A percentile compares a stretch with the other conserved stretches of the same genome.
These are phyloP conservation scores for Pseudochirops corinnae DNA, from an alignment of 2,797 vertebrate genomes.

Conservation along the genomic window DNA sequence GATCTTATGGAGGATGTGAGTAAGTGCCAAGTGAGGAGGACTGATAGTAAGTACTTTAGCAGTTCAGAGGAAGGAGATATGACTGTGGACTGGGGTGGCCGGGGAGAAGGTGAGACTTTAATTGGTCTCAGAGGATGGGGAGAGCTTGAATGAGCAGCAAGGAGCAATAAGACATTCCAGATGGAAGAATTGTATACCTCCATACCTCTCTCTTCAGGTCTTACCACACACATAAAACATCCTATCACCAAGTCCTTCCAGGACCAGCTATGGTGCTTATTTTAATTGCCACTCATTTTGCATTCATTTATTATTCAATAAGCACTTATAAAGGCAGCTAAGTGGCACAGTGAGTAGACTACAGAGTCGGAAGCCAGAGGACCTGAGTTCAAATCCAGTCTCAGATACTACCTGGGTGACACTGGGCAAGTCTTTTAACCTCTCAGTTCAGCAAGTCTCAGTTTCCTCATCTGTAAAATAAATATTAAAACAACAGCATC, in stretches of 20 bases:
- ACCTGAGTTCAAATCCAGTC: neutral
- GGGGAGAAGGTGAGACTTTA: neutral
- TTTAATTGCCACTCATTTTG: neutral
- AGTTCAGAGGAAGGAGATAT: neutral
- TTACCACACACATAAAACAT: neutral
- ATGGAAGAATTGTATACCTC: neutral
- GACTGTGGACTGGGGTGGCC: neutral
- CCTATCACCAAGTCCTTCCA: neutral
- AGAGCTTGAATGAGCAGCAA: neutral
- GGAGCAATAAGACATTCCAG: neutral
- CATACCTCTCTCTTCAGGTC: neutral
- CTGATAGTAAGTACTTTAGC: neutral
- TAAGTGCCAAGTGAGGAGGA: neutral
- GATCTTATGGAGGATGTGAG: neutral
- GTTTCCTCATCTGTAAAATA: neutral
- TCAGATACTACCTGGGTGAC: neutral
- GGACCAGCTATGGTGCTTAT: neutral
- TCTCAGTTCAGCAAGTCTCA: neutral
- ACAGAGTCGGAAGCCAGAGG: neutral
- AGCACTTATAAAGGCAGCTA: neutral
- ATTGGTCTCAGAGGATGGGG: neutral
- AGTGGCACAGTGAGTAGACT: neutral
- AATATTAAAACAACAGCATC: neutral
- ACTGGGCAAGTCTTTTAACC: neutral
- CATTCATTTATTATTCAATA: neutral